Percentiles rank a stretch among this genome's conserved stretches.
Conservation (phyloP, 2,888 invertebrate genomes). For the Archips xylosteana region DNA sequence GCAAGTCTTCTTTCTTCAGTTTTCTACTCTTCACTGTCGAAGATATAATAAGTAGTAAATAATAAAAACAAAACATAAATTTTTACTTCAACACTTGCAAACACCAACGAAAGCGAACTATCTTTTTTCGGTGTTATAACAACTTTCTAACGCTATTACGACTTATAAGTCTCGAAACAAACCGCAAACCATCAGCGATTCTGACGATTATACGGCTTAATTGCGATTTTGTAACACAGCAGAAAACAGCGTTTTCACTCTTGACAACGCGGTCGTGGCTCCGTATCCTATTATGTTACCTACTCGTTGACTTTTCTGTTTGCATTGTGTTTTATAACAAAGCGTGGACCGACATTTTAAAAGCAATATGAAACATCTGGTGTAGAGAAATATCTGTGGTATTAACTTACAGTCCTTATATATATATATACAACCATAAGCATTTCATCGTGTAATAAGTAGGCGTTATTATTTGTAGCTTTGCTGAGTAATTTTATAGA, state of each 20-base stretch:
- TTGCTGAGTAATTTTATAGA: too few species aligned
- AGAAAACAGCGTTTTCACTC: conserved; percentile 38
- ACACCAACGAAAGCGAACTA: conserved; percentile 4
- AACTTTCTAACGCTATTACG: conserved; percentile 34
- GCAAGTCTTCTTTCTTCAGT: too few species aligned
- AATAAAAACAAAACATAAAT: not conserved
- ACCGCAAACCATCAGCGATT: conserved; percentile 32
- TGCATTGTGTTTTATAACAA: conserved; percentile 8
- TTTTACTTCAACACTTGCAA: not conserved
- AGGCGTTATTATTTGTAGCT: not conserved
- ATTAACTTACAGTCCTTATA: not conserved
- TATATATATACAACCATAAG: not conserved
- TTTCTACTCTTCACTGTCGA: too few species aligned
- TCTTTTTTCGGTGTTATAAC: conserved; percentile 14
- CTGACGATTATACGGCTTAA: conserved; percentile 10
- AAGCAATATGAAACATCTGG: conserved; percentile 9
- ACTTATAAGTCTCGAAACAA: conserved; percentile 8
- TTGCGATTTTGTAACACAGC: conserved; percentile 39
- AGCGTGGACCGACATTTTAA: conserved; percentile 1
- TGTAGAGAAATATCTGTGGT: conserved; percentile 10
- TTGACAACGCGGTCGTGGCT: conserved; percentile 13
- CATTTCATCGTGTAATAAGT: too few species aligned
- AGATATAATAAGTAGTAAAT: too few species aligned
- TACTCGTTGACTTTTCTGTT: conserved; percentile 21
- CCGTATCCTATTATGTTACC: conserved; percentile 27